Percentiles rank a stretch among this genome's conserved stretches.
Evolutionary conservation across 2,797 vertebrate genomes (phyloP).

Genomic region (Heliangelus exortis): DNA sequence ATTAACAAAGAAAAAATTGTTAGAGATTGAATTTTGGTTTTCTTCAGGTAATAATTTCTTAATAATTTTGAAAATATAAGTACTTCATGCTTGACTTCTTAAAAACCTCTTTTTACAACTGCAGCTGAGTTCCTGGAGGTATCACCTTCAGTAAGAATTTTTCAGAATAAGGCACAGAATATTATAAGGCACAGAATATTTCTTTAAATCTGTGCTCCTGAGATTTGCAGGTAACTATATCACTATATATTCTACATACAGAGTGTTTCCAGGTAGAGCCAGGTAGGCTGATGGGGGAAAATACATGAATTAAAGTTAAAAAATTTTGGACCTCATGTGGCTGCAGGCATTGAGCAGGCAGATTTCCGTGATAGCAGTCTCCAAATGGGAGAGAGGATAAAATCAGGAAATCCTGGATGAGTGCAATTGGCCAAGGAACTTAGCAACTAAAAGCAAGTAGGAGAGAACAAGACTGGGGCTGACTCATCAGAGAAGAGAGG

Average conservation of each 20-base stretch:
- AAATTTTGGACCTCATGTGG: not conserved
- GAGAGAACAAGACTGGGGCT: not conserved
- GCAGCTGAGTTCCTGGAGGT: not conserved
- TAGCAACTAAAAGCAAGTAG: not conserved
- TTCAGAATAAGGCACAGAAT: not conserved
- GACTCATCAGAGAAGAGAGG: not conserved
- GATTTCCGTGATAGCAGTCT: not conserved
- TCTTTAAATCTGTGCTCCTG: not conserved
- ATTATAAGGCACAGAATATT: not conserved
- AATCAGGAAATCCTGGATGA: not conserved
- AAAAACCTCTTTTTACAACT: not conserved
- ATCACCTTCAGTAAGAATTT: not conserved
- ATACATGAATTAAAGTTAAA: not conserved
- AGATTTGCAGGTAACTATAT: not conserved
- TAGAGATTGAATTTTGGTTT: not conserved
- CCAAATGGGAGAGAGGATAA: not conserved
- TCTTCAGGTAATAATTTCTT: not conserved
- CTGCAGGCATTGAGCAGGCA: not conserved
- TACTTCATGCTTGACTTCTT: not conserved
- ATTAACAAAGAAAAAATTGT: not conserved
- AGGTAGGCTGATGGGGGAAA: not conserved
- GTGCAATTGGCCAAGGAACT: not conserved
- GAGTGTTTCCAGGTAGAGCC: not conserved
- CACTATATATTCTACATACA: not conserved
- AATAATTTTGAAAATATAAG: not conserved